Evolutionary conservation across 2,113 vertebrate species (phyloP).

Genomic region (Chascanopsetta lugubris): DNA sequence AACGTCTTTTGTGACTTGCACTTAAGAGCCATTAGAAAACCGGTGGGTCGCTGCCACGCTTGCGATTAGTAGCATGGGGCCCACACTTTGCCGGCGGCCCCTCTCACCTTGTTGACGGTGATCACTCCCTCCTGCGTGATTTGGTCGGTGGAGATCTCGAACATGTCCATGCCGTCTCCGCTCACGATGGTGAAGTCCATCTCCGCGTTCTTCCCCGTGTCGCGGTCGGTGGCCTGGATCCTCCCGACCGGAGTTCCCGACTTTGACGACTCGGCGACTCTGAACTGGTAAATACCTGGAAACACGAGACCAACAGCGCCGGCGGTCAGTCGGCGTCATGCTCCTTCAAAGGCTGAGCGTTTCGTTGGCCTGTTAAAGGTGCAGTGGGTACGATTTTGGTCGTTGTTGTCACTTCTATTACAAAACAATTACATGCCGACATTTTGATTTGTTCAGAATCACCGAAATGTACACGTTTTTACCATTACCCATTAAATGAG

Average conservation of each 20-base stretch:
- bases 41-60: background rate
- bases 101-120: conserved; percentile 87
- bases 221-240: conserved; percentile 88
- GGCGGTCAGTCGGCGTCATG: background rate
- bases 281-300: conserved; percentile 90
- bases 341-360: too few species aligned
- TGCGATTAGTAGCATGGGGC: background rate
- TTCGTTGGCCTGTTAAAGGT: too few species aligned
- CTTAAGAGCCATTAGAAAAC: background rate
- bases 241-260: conserved; percentile 83
- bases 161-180: conserved; percentile 90
- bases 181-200: conserved; percentile 89
- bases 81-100: background rate
- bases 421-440: too few species aligned
- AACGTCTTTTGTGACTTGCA: background rate
- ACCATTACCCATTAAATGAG: too few species aligned
- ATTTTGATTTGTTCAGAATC: too few species aligned
- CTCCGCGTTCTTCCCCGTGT: conserved; percentile 88
- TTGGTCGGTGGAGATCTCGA: conserved; percentile 87
- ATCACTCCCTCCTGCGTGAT: conserved; percentile 92
- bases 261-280: conserved; percentile 82
- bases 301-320: conserved; percentile 5
- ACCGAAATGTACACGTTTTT: too few species aligned
- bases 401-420: too few species aligned
- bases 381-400: too few species aligned